Percentiles rank a stretch among this genome's conserved stretches.
phyloP scores from a whole-genome alignment of 2,888 invertebrate genomes.

The Orthosia gracilis region DNA sequence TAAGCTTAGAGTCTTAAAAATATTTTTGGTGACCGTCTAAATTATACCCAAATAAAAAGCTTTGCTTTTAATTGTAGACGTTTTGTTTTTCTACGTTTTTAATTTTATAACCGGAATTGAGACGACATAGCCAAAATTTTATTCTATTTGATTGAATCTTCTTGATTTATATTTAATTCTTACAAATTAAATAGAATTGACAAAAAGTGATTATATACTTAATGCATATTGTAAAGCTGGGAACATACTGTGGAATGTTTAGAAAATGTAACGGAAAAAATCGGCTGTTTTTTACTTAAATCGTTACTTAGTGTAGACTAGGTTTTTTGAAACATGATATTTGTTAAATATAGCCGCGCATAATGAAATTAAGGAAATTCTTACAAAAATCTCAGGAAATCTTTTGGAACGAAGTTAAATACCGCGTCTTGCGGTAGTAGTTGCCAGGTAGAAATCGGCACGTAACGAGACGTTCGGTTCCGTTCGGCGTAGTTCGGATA shows the following conservation, averaged over 20 bases:
- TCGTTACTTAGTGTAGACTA: conserved; percentile 24
- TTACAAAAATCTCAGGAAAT: no score
- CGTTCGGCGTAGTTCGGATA: no score
- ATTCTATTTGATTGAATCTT: conserved; percentile 4
- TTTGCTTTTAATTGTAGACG: not conserved
- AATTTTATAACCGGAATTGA: conserved; percentile 4
- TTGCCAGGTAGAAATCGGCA: no score
- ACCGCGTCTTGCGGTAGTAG: no score
- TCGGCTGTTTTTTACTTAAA: conserved; percentile 24
- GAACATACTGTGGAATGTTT: conserved; percentile 5
- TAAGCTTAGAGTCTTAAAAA: no score
- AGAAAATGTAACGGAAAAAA: conserved; percentile 3
- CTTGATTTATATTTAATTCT: not conserved
- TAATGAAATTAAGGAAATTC: not conserved
- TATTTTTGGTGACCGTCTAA: no score
- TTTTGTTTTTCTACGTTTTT: not conserved
- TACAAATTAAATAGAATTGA: not conserved
- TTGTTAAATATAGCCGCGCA: not conserved
- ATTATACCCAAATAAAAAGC: not conserved
- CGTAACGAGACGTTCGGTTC: no score
- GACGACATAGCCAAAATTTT: conserved; percentile 1
- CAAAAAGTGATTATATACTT: conserved; percentile 26
- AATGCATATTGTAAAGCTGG: conserved; percentile 18
- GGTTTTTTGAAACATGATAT: not conserved
- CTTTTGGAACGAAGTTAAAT: no score